These are phyloP conservation scores for Hirudo medicinalis DNA, from an alignment of 1,140 invertebrate genomes.

Conservation along the genomic window DNA sequence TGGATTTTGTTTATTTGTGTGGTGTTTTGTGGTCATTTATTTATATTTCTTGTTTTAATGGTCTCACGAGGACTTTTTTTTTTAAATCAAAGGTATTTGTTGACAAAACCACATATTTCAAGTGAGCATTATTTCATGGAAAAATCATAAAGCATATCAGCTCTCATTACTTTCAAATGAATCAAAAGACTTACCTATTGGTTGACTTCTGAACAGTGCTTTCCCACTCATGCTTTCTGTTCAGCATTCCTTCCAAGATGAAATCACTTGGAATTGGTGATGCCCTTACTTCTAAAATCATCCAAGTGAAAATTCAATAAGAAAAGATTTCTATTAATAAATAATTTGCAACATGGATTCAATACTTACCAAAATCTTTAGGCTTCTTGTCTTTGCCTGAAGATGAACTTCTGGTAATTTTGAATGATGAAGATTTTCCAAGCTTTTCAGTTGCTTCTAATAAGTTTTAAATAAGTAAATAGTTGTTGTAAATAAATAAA, in stretches of 20 bases:
- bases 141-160: too few relatives aligned
- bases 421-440: conserved; percentile 38
- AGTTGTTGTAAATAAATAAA: too few relatives aligned
- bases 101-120: too few relatives aligned
- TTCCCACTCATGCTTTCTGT: conserved; percentile 96
- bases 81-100: too few relatives aligned
- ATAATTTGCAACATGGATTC: too few relatives aligned
- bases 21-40: too few relatives aligned
- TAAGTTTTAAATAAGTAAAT: too few relatives aligned
- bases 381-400: conserved; percentile 10
- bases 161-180: too few relatives aligned
- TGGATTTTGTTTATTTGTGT: too few relatives aligned
- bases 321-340: neutral
- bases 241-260: conserved; percentile 62
- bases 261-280: conserved; percentile 58
- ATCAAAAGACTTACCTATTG: conserved; percentile 55
- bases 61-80: too few relatives aligned
- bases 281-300: conserved; percentile 19
- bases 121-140: too few relatives aligned
- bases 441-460: neutral
- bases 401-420: conserved; percentile 1
- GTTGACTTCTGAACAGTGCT: conserved; percentile 83
- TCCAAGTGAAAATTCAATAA: neutral
- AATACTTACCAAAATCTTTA: neutral
- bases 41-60: too few relatives aligned